These are phyloP conservation scores for Myripristis jacobus DNA, from an alignment of 2,797 vertebrate species.

Conservation along the genomic window DNA sequence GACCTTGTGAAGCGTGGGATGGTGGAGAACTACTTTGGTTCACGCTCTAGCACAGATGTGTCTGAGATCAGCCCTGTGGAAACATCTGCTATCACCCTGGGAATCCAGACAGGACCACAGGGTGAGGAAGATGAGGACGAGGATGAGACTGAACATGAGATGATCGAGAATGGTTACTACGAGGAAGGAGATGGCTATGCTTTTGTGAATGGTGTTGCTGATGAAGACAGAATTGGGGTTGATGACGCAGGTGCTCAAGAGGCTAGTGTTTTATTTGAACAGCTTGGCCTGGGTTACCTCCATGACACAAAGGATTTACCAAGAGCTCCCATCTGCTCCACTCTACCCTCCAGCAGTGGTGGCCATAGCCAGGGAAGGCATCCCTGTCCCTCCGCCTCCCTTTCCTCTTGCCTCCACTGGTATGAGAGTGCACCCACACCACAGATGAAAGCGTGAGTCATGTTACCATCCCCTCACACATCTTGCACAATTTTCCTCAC, in stretches of 20 bases:
- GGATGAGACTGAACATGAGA: conserved; percentile 89
- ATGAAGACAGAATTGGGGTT: conserved; percentile 75
- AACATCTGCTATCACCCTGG: conserved; percentile 83
- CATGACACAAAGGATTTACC: conserved; percentile 81
- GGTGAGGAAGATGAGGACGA: conserved; percentile 65
- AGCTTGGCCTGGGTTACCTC: conserved; percentile 81
- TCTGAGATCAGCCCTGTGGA: conserved; percentile 88
- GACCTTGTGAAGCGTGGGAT: conserved; percentile 96
- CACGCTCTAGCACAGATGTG: conserved; percentile 88
- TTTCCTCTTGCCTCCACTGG: conserved; percentile 85
- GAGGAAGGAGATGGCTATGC: conserved; percentile 89
- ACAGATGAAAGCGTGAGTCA: conserved; percentile 95
- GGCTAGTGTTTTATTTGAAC: conserved; percentile 76
- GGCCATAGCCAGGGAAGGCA: conserved; percentile 80
- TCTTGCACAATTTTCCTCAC: conserved; percentile 13
- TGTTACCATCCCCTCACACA: not conserved
- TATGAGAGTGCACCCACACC: conserved; percentile 90
- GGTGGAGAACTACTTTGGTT: conserved; percentile 97
- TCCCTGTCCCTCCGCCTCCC: conserved; percentile 76
- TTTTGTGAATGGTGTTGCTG: conserved; percentile 83
- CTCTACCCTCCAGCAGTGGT: conserved; percentile 80
- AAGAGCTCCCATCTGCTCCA: conserved; percentile 85
- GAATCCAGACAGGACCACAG: conserved; percentile 70
- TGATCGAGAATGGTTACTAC: conserved; percentile 98
- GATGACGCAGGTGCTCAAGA: conserved; percentile 68